phyloP scores from a whole-genome alignment of 1,140 invertebrate species.

The Lordiphosa mommai region DNA sequence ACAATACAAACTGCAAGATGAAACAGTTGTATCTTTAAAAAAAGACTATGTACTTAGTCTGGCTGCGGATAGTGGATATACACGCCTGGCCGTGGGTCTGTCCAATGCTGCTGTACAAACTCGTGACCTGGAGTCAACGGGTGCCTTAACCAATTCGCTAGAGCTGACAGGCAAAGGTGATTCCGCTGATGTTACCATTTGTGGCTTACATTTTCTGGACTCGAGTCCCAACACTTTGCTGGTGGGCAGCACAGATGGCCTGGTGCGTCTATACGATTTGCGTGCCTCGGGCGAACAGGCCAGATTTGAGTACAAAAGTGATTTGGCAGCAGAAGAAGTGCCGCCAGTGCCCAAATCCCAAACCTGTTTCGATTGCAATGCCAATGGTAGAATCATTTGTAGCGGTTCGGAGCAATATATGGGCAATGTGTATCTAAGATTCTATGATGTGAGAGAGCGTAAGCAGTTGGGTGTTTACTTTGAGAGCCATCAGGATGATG shows the following conservation, averaged over 20 bases:
- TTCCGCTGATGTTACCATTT: slow-evolving; percentile 14
- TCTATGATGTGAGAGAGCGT: slow-evolving; percentile 88
- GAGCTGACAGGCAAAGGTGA: neutral
- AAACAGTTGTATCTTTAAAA: slow-evolving; percentile 46
- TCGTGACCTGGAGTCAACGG: slow-evolving; percentile 39
- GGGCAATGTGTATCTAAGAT: slow-evolving; percentile 88
- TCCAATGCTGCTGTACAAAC: slow-evolving; percentile 54
- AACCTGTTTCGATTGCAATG: slow-evolving; percentile 88
- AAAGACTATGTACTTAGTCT: slow-evolving; percentile 56
- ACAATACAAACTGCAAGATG: slow-evolving; percentile 39
- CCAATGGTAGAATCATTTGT: slow-evolving; percentile 86
- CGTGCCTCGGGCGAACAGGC: slow-evolving; percentile 38
- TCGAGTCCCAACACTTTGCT: slow-evolving; percentile 43
- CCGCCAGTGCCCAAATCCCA: slow-evolving; percentile 81
- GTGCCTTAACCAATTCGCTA: neutral
- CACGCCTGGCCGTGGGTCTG: slow-evolving; percentile 51
- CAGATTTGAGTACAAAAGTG: slow-evolving; percentile 37
- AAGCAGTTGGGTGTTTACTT: slow-evolving; percentile 90
- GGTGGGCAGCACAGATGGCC: slow-evolving; percentile 59
- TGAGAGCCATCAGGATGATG: slow-evolving; percentile 92
- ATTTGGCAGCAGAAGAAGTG: slow-evolving; percentile 75
- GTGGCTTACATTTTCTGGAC: slow-evolving; percentile 63
- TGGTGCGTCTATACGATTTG: slow-evolving; percentile 63
- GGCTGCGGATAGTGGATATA: slow-evolving; percentile 31
- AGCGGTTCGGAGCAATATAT: slow-evolving; percentile 87